Evolutionary conservation across 2,113 vertebrate genomes (phyloP), one percentile per base, ranked within the genome.

Genomic region (Cnemophilus loriae): DNA sequence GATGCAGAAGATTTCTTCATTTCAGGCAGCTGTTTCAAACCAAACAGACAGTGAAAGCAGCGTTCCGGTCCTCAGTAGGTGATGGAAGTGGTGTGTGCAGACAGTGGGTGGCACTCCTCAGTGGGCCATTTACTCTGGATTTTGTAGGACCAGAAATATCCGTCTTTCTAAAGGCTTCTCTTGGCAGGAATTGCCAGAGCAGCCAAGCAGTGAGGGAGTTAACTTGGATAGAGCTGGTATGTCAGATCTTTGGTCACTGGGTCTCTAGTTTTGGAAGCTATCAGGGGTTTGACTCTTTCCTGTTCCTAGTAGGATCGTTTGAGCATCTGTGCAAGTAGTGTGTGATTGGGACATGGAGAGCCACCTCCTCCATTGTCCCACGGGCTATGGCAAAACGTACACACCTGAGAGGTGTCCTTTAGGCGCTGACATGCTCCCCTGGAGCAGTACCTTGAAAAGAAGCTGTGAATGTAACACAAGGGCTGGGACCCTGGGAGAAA

Each of bases 371-470:
- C 35, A 17, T 1, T 32, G 23, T 19, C 16, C 32, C 35, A 14
- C 0, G 2, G 26, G 63, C 26, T 35, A 2, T 16, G 35, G 33
- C 11, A 1, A 35, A 27, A 22, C 9, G 2, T 46, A 6, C 22
- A 7, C 28, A 4, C 16, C 3, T 5, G 8, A 8, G 23, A 64
- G 15, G 35, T 9, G 7, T 2, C n/a, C 32, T 41, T 27, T 6
- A 16, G 11, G 18, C 44, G 32, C 41, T 47, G 42, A 12, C 6
- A 0, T 3, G 49, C 19, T 35, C 19, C 21, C 63, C 41, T 61
- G 42, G 46, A 49, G 32, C 14, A 61, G 7, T 0, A 15, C 21
- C 56, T 68, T 3, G 3, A 63, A 37, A 65, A 41, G 50, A 7
- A 70, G 39, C 55, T 50, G 47, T 9, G 55, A 30, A 2, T 10